Evolutionary conservation across 2,113 vertebrate species (phyloP).

Genomic region (Synchiropus splendidus): DNA sequence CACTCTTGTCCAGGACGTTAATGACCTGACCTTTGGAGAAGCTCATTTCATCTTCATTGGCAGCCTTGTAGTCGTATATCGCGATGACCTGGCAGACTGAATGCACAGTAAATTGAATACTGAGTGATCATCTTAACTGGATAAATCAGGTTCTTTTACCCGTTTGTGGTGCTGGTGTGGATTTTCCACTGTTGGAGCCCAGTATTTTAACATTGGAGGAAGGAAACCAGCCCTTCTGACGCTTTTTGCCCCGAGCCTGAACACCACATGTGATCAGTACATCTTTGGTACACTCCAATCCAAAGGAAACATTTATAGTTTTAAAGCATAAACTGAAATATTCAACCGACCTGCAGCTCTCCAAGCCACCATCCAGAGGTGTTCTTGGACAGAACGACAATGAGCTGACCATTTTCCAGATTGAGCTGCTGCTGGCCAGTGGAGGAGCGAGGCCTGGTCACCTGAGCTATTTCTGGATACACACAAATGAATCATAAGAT

Average conservation of each 20-base stretch:
- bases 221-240: conserved; percentile 96
- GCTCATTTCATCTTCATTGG: conserved; percentile 85
- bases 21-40: conserved; percentile 90
- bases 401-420: conserved; percentile 81
- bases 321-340: too few species aligned
- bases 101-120: neutral
- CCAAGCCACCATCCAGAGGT: conserved; percentile 94
- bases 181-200: conserved; percentile 82
- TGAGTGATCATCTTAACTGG: neutral
- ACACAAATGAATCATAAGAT: conserved; percentile 1
- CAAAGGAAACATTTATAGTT: too few species aligned
- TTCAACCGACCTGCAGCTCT: conserved; percentile 80
- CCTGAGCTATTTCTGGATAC: conserved; percentile 82
- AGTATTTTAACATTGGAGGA: conserved; percentile 83
- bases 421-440: conserved; percentile 80
- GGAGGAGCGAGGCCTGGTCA: conserved; percentile 73
- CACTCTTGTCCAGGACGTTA: conserved; percentile 80
- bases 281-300: too few species aligned
- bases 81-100: conserved; percentile 89
- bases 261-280: neutral
- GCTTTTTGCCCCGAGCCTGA: conserved; percentile 90
- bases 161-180: conserved; percentile 73
- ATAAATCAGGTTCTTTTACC: conserved; percentile 58
- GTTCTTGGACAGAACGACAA: conserved; percentile 85
- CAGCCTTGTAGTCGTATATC: conserved; percentile 86